Conservation (phyloP, 2,113 vertebrate species). For the Hemibagrus wyckioides region DNA sequence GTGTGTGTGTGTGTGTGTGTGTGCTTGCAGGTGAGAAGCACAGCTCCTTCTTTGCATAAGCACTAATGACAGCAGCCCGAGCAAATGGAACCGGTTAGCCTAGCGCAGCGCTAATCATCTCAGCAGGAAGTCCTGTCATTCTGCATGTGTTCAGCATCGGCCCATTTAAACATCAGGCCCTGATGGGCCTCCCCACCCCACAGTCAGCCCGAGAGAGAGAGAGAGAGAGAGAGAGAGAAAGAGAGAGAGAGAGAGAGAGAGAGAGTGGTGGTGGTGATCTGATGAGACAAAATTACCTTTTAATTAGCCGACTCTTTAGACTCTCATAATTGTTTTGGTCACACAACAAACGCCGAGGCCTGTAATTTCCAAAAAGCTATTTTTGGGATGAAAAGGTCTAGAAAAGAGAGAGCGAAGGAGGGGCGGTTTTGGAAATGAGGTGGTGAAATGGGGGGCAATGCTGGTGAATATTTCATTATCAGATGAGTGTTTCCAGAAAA, state of each 20-base stretch:
- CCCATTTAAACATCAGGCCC: constrained; percentile 93
- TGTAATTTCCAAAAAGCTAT: constrained; percentile 79
- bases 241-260: constrained; percentile 68
- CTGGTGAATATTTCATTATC: constrained; percentile 11
- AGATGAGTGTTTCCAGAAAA: constrained; percentile 5
- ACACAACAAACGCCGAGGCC: constrained; percentile 76
- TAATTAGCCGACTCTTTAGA: constrained; percentile 86
- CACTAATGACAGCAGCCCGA: constrained; percentile 84
- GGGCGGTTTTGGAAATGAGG: constrained; percentile 13
- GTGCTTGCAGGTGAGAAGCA: constrained; percentile 90
- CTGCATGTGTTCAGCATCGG: constrained; percentile 90
- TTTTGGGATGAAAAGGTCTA: constrained; percentile 62
- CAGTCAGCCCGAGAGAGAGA: constrained; percentile 60
- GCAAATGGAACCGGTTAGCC: constrained; percentile 85
- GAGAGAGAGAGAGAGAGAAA: constrained; percentile 81
- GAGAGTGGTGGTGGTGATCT: constrained; percentile 77
- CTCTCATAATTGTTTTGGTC: constrained; percentile 90
- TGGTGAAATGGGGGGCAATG: constrained; percentile 18
- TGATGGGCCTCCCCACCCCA: constrained; percentile 80
- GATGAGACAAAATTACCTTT: constrained; percentile 88
- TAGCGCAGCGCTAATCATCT: constrained; percentile 85
- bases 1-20: constrained; percentile 64
- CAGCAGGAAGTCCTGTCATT: constrained; percentile 85
- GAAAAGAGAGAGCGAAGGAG: neutral
- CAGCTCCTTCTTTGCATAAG: constrained; percentile 86